Conservation (phyloP, 2,888 invertebrate species). For the Deilephila porcellus region DNA sequence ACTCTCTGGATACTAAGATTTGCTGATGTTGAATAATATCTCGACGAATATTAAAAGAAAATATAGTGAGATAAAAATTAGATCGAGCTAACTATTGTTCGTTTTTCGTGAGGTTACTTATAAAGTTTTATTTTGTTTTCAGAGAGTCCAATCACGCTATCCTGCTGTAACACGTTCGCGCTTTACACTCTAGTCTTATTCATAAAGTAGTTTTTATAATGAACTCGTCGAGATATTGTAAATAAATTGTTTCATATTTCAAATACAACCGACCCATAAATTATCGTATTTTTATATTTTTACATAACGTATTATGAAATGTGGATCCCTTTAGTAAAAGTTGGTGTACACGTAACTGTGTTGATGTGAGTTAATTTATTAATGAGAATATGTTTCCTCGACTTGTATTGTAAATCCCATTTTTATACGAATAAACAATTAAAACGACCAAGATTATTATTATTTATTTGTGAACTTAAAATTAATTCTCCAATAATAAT, state of each 20-base stretch:
- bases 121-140: slow-evolving; percentile 41
- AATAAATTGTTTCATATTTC: slow-evolving; percentile 2
- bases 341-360: background rate
- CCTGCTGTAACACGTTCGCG: slow-evolving; percentile 39
- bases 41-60: background rate
- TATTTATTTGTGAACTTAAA: too few species aligned
- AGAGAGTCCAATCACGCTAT: slow-evolving; percentile 43
- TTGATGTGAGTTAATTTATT: background rate
- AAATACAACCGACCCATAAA: background rate
- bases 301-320: background rate
- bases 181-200: slow-evolving; percentile 39
- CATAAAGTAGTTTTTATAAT: slow-evolving; percentile 35
- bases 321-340: background rate
- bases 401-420: background rate
- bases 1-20: too few species aligned
- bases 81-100: background rate
- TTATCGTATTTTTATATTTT: slow-evolving; percentile 19
- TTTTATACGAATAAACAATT: background rate
- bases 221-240: background rate
- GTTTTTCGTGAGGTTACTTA: background rate
- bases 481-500: too few species aligned
- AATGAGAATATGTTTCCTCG: background rate
- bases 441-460: background rate
- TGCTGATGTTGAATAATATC: background rate
- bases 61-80: background rate